These are phyloP conservation scores for Himalopsyche kuldschensis DNA, from an alignment of 2,888 invertebrate species.

Conservation along the genomic window DNA sequence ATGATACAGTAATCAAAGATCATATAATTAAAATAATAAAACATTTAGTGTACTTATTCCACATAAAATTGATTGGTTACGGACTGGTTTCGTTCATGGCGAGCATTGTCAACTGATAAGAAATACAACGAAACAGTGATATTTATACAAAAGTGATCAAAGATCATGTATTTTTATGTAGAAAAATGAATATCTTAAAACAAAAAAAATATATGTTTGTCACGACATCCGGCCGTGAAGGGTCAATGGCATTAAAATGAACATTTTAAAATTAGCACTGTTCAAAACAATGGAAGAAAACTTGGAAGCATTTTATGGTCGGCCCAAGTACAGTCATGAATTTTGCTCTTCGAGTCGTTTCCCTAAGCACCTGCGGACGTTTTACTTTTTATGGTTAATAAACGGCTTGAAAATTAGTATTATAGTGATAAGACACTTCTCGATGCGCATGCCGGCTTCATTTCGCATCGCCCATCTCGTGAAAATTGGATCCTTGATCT, in stretches of 20 bases:
- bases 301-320: background rate
- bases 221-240: background rate
- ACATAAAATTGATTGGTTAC: too few species aligned
- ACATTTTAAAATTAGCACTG: background rate
- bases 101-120: too few species aligned
- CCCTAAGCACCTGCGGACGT: slow-evolving; percentile 24
- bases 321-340: slow-evolving; percentile 8
- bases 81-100: too few species aligned
- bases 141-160: too few species aligned
- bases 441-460: slow-evolving; percentile 2
- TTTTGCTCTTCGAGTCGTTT: slow-evolving; percentile 17
- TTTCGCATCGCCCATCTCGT: background rate
- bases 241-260: background rate
- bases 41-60: too few species aligned
- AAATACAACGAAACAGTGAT: too few species aligned
- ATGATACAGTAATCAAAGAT: too few species aligned
- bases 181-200: background rate
- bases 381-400: slow-evolving; percentile 24
- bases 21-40: too few species aligned
- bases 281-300: background rate
- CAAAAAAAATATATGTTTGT: too few species aligned
- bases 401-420: slow-evolving; percentile 26
- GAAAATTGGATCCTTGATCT: background rate
- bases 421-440: slow-evolving; percentile 22
- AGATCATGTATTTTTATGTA: too few species aligned